A percentile compares a stretch with the other conserved stretches of the same genome.
Conservation (phyloP, 2,797 vertebrate species). For the Xenopus petersii region DNA sequence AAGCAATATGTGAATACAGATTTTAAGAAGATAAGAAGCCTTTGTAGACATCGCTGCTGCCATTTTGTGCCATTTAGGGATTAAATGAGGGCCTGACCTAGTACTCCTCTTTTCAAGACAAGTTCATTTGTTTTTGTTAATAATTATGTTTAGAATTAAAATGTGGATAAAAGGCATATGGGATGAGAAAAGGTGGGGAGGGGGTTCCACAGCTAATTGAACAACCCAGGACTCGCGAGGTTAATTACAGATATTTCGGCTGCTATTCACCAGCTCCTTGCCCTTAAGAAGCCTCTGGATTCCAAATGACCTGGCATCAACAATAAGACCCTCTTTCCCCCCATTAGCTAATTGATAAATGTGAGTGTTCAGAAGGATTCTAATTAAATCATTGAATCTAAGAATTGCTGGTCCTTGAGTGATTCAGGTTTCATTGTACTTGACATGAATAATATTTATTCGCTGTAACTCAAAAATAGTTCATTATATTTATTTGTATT, state of each 20-base stretch:
- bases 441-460: too few relatives aligned
- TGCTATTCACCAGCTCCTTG: slow-evolving; percentile 72
- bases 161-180: slow-evolving; percentile 62
- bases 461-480: too few relatives aligned
- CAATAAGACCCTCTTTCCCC: slow-evolving; percentile 74
- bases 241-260: slow-evolving; percentile 79
- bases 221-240: slow-evolving; percentile 70
- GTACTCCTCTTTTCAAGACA: neutral
- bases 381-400: slow-evolving; percentile 77
- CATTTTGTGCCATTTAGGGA: too few relatives aligned
- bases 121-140: neutral
- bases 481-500: too few relatives aligned
- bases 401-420: slow-evolving; percentile 72
- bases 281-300: slow-evolving; percentile 71
- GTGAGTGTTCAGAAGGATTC: slow-evolving; percentile 76
- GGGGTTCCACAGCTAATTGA: slow-evolving; percentile 65
- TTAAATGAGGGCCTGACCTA: neutral
- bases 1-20: too few relatives aligned
- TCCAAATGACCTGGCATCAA: slow-evolving; percentile 77
- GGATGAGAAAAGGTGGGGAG: slow-evolving; percentile 40
- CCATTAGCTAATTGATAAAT: slow-evolving; percentile 83
- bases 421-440: slow-evolving; percentile 50
- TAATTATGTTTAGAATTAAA: neutral
- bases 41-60: too few relatives aligned
- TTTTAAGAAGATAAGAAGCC: too few relatives aligned